Percentiles rank a stretch among this genome's conserved stretches.
phyloP scores from a whole-genome alignment of 2,113 vertebrate genomes.

The Entomyzon cyanotis region DNA sequence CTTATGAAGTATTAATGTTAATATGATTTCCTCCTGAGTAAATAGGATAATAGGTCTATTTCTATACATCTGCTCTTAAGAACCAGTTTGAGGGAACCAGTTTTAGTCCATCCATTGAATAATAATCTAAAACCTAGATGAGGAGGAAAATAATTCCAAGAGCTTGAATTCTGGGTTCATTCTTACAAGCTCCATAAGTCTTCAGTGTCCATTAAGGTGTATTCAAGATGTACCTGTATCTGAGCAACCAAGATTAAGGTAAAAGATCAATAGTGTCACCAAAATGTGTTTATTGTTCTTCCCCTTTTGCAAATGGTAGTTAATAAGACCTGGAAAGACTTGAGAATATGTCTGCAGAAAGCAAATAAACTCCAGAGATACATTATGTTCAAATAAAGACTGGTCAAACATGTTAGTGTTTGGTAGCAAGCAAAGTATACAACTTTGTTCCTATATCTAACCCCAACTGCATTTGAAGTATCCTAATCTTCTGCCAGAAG shows the following conservation, averaged over 20 bases:
- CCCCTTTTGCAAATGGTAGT: background rate
- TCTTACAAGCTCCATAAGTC: background rate
- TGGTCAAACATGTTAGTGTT: background rate
- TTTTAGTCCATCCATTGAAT: background rate
- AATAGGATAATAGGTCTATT: background rate
- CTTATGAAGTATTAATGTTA: background rate
- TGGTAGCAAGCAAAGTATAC: background rate
- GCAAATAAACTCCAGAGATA: constrained; percentile 10
- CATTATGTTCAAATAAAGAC: background rate
- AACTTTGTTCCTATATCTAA: background rate
- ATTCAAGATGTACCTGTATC: background rate
- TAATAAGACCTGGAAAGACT: background rate
- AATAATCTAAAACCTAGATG: background rate
- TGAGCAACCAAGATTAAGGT: constrained; percentile 19
- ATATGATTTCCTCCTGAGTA: background rate
- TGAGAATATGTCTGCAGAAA: background rate
- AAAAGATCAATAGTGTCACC: background rate
- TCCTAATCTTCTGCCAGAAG: background rate
- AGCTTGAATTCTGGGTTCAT: background rate
- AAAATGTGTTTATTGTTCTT: background rate
- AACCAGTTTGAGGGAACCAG: background rate
- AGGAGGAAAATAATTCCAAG: background rate
- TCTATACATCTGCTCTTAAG: background rate
- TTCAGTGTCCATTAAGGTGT: background rate
- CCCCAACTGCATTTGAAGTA: background rate